Conservation (phyloP, 2,797 vertebrate species). For the Etheostoma nigrum region DNA sequence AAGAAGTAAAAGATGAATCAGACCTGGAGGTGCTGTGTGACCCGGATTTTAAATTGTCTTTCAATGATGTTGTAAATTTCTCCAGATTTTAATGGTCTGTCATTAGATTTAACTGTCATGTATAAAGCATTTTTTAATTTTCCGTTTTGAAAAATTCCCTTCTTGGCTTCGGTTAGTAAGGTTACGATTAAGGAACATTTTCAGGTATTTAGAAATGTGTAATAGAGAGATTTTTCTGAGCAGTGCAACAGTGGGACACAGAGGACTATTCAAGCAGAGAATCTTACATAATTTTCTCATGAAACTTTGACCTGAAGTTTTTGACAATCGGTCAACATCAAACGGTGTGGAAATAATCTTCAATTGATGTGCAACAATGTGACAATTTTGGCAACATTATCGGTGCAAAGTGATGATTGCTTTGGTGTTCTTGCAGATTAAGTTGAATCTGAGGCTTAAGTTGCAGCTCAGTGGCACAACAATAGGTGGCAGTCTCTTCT, state of each 20-base stretch:
- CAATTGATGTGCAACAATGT: background rate
- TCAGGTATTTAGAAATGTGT: background rate
- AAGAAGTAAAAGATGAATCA: background rate
- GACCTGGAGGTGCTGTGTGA: too few relatives aligned
- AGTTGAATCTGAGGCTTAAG: background rate
- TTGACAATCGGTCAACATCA: background rate
- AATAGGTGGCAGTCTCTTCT: constrained; percentile 47
- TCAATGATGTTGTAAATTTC: background rate
- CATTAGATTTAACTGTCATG: background rate
- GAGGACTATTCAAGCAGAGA: too few relatives aligned
- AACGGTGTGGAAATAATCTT: background rate
- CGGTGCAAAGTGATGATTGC: background rate
- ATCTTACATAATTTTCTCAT: background rate
- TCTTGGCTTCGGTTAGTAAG: background rate
- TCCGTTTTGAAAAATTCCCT: background rate
- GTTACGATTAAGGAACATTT: background rate
- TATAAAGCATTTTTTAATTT: background rate
- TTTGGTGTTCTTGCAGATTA: background rate
- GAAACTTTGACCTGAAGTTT: background rate
- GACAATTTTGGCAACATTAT: background rate
- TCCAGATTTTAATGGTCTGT: background rate
- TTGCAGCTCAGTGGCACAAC: constrained; percentile 29
- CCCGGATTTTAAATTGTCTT: background rate
- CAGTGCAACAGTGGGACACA: background rate
- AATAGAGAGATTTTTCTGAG: background rate